Evolutionary conservation across 2,113 vertebrate species (phyloP).

Genomic region (Pteruthius melanotis): DNA sequence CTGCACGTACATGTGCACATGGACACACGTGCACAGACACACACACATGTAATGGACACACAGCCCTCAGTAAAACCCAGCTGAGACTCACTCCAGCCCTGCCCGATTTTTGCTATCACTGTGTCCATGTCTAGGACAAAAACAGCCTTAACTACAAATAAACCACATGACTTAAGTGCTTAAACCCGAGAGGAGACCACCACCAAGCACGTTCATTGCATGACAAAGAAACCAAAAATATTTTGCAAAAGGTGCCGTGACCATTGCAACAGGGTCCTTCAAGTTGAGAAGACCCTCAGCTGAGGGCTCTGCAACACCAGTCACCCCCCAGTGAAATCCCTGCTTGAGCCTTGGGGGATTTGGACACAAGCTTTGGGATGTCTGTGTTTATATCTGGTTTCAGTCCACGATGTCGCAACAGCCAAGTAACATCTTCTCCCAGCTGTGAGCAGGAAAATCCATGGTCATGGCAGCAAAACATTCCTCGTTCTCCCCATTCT

Average conservation of each 20-base stretch:
- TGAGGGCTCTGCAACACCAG: background rate
- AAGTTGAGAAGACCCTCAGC: fast-evolving
- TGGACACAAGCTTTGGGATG: background rate
- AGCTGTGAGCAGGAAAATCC: background rate
- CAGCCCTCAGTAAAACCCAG: background rate
- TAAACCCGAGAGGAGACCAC: background rate
- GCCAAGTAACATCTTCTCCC: background rate
- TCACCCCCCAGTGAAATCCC: background rate
- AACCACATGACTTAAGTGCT: background rate
- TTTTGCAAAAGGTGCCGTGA: background rate
- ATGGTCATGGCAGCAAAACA: background rate
- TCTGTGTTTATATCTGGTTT: background rate
- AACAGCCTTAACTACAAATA: background rate
- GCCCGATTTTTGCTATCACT: background rate
- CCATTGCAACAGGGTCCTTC: background rate
- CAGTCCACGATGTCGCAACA: background rate
- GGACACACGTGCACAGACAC: fast-evolving
- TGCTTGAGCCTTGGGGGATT: fast-evolving
- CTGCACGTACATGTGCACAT: fast-evolving
- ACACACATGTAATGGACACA: background rate
- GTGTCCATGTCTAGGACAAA: background rate
- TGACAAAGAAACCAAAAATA: background rate
- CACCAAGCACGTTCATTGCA: fast-evolving
- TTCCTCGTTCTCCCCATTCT: background rate
- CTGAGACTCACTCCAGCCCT: background rate